Evolutionary conservation across 2,888 invertebrate genomes (phyloP).

Genomic region (Caenorhabditis zanzibari): DNA sequence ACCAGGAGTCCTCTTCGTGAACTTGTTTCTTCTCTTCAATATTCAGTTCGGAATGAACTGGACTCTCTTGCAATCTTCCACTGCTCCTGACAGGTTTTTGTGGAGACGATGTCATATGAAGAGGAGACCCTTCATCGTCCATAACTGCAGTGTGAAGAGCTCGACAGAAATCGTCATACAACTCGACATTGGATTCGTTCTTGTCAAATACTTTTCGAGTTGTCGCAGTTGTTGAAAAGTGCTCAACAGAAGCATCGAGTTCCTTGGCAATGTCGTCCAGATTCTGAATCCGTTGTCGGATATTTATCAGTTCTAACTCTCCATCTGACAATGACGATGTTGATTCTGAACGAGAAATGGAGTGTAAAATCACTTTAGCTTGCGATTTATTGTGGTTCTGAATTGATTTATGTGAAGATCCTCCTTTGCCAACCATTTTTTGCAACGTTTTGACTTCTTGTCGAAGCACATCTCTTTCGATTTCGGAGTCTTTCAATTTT

Average conservation of each 20-base stretch:
- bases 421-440: slow-evolving; percentile 33
- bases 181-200: slow-evolving; percentile 44
- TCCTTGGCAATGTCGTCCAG: slow-evolving; percentile 71
- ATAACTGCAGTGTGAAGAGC: slow-evolving; percentile 48
- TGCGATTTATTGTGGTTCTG: background rate
- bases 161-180: slow-evolving; percentile 65
- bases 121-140: slow-evolving; percentile 45
- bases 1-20: slow-evolving; percentile 1
- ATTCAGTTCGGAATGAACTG: background rate
- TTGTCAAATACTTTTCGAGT: slow-evolving; percentile 12
- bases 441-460: slow-evolving; percentile 54
- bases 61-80: background rate
- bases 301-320: slow-evolving; percentile 64
- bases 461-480: slow-evolving; percentile 59
- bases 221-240: slow-evolving; percentile 38
- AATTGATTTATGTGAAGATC: background rate
- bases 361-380: background rate
- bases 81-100: slow-evolving; percentile 32
- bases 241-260: slow-evolving; percentile 68
- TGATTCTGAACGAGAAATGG: slow-evolving; percentile 29
- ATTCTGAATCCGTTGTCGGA: slow-evolving; percentile 68
- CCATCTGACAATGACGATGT: slow-evolving; percentile 60
- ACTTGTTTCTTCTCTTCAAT: background rate
- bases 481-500: slow-evolving; percentile 55
- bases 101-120: slow-evolving; percentile 59